These are phyloP conservation scores for Platyrinchus mystaceus DNA, from an alignment of 2,797 vertebrate species.

Conservation along the genomic window DNA sequence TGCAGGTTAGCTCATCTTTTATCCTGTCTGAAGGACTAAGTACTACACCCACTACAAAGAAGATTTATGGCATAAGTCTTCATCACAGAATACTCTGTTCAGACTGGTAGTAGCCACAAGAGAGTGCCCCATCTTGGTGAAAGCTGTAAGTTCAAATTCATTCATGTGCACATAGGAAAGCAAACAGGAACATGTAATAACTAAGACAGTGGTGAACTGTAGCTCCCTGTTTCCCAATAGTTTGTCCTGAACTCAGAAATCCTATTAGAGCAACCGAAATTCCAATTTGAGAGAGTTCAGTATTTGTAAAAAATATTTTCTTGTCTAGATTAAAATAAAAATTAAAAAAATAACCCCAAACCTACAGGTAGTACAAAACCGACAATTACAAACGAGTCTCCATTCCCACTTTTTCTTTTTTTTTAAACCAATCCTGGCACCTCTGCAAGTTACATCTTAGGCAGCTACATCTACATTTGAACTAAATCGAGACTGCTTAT, in stretches of 20 bases:
- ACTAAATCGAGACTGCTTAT: not conserved
- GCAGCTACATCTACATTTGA: not conserved
- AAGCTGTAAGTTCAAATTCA: not conserved
- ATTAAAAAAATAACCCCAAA: not conserved
- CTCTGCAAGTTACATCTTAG: not conserved
- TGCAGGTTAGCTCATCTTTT: not conserved
- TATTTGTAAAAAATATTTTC: not conserved
- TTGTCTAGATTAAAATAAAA: not conserved
- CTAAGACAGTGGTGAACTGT: not conserved
- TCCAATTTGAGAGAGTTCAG: not conserved
- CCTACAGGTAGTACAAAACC: not conserved
- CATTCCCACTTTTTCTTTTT: not conserved
- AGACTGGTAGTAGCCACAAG: not conserved
- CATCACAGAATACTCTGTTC: not conserved
- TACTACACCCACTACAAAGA: not conserved
- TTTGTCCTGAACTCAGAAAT: not conserved
- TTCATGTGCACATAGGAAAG: not conserved
- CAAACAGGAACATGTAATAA: not conserved
- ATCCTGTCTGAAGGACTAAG: not conserved
- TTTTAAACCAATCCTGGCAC: not conserved
- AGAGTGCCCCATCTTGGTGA: not conserved
- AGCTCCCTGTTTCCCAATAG: not conserved
- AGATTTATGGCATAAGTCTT: not conserved
- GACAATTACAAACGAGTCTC: not conserved
- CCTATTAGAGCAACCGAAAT: not conserved